These are phyloP conservation scores for Bradysia coprophila DNA, from an alignment of 1,140 invertebrate genomes.

Conservation along the genomic window DNA sequence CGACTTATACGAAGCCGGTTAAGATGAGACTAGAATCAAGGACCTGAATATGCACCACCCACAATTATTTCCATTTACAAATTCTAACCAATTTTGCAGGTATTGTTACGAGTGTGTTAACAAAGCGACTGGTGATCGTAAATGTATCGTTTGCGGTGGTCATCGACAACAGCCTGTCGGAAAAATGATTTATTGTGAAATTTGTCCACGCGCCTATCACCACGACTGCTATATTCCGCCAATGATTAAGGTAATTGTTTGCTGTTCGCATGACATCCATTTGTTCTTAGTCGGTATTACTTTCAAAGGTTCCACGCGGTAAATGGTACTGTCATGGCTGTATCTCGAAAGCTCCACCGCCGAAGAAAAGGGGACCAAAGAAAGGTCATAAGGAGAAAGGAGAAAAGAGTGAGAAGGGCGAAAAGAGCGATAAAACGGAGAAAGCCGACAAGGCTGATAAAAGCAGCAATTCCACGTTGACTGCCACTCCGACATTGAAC, in stretches of 20 bases:
- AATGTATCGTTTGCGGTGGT: conserved; percentile 78
- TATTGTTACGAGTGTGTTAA: conserved; percentile 94
- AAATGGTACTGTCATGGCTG: conserved; percentile 77
- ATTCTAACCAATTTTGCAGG: no score
- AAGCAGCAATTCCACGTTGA: conserved; percentile 16
- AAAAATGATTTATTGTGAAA: conserved; percentile 65
- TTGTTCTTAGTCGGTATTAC: no score
- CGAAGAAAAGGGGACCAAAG: conserved; percentile 31
- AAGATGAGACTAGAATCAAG: no score
- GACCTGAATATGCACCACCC: no score
- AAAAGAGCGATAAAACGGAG: background rate
- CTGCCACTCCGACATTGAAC: conserved; percentile 22
- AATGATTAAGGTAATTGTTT: conserved; percentile 60
- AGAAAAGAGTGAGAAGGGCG: background rate
- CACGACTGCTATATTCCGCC: conserved; percentile 81
- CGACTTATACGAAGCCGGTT: no score
- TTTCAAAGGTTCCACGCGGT: conserved; percentile 46
- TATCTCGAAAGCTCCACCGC: conserved; percentile 53
- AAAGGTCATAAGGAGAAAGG: background rate
- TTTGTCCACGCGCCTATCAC: conserved; percentile 81
- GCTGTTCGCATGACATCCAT: no score
- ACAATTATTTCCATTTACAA: no score
- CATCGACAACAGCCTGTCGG: conserved; percentile 34
- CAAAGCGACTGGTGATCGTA: conserved; percentile 75
- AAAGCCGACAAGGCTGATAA: background rate